Evolutionary conservation across 2,113 vertebrate species (phyloP).

Genomic region (Aythya baeri): DNA sequence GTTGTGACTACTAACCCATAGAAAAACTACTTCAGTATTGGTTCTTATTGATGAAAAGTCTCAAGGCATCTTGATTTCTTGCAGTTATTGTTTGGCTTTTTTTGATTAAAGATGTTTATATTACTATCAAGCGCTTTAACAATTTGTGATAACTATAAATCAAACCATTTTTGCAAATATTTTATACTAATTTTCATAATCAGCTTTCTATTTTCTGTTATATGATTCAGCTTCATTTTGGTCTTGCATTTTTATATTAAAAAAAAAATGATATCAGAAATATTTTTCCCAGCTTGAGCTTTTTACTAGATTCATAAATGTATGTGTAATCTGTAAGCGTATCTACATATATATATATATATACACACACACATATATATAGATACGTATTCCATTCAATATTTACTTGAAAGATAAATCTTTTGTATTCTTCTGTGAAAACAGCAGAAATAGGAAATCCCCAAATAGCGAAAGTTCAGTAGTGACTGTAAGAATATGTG

Average conservation of each 20-base stretch:
- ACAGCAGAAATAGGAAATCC: background rate
- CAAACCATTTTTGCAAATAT: background rate
- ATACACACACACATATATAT: too few relatives aligned
- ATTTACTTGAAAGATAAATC: background rate
- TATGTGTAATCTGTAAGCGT: fast-evolving
- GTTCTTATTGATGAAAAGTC: background rate
- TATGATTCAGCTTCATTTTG: background rate
- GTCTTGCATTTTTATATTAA: background rate
- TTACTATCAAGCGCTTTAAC: background rate
- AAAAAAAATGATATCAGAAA: background rate
- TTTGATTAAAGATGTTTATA: background rate
- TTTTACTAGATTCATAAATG: background rate
- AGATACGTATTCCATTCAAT: background rate
- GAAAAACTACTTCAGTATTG: background rate
- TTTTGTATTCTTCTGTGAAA: background rate
- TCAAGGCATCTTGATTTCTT: background rate
- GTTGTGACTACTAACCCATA: constrained; percentile 22
- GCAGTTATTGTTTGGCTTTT: background rate
- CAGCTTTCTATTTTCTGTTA: background rate
- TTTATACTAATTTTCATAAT: background rate
- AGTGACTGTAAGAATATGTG: background rate
- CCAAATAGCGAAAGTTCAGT: background rate
- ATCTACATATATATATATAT: too few relatives aligned
- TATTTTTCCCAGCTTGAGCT: background rate
- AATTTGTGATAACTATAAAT: background rate